A percentile compares a stretch with the other conserved stretches of the same genome.
phyloP scores from a whole-genome alignment of 2,888 invertebrate genomes.

The Philereme vetulata region DNA sequence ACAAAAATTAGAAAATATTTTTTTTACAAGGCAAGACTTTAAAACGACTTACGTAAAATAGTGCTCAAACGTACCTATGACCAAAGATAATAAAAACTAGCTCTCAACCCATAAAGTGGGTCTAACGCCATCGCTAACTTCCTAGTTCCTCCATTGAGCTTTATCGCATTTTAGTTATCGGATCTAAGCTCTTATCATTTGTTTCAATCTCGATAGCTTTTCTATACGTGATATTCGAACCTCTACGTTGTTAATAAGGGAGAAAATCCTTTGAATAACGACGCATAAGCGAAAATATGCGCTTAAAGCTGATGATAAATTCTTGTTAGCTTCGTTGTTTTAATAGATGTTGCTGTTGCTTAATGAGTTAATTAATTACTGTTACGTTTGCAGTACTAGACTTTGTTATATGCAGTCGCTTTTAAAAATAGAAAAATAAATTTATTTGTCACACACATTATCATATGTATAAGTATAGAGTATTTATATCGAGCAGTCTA shows the following conservation, averaged over 20 bases:
- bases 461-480: too few species aligned
- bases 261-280: conserved; percentile 1
- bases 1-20: too few species aligned
- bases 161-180: conserved; percentile 26
- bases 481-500: too few species aligned
- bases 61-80: too few species aligned
- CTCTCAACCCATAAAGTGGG: conserved; percentile 4
- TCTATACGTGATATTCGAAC: conserved; percentile 16
- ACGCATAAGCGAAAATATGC: background rate
- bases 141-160: conserved; percentile 32
- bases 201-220: conserved; percentile 21
- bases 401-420: background rate
- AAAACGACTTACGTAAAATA: too few species aligned
- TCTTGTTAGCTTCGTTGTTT: background rate
- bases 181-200: conserved; percentile 27
- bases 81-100: background rate
- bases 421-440: too few species aligned
- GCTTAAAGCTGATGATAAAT: background rate
- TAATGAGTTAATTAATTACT: conserved; percentile 6
- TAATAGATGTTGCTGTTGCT: background rate
- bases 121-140: conserved; percentile 26
- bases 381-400: conserved; percentile 8
- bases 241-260: conserved; percentile 10
- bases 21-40: too few species aligned
- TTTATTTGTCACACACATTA: too few species aligned